Evolutionary conservation across 2,888 invertebrate species (phyloP).

Genomic region (Heteromyza rotundicornis): DNA sequence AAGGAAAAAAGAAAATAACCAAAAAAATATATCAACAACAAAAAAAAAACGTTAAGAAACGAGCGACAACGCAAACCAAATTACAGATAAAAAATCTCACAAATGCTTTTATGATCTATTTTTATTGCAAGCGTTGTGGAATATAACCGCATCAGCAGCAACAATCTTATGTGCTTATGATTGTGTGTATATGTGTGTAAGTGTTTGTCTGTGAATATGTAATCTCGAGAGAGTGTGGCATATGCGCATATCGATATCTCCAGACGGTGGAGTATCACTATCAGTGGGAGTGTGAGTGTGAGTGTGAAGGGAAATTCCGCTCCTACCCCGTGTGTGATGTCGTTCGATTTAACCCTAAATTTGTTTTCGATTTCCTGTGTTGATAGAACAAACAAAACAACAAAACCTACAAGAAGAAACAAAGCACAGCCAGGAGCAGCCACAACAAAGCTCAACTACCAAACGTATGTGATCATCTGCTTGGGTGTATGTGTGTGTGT

Average conservation of each 20-base stretch:
- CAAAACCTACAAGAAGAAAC: background rate
- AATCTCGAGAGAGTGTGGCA: background rate
- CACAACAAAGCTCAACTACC: background rate
- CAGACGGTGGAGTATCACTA: no score
- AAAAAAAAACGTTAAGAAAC: background rate
- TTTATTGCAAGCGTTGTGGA: slow-evolving; percentile 5
- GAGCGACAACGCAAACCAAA: background rate
- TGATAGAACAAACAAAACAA: slow-evolving; percentile 3
- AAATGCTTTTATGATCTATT: slow-evolving; percentile 13
- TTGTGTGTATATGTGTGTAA: background rate
- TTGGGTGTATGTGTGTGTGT: slow-evolving; percentile 7
- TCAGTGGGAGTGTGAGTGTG: no score
- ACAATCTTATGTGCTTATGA: background rate
- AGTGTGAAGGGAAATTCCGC: no score
- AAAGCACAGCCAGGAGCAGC: background rate
- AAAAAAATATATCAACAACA: no score
- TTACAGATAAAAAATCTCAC: background rate
- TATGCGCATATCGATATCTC: background rate
- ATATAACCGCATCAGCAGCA: background rate
- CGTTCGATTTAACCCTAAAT: slow-evolving; percentile 11
- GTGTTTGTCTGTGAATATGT: background rate
- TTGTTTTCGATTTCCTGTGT: slow-evolving; percentile 12
- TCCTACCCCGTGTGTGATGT: no score
- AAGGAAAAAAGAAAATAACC: background rate
- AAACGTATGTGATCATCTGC: background rate